Percentiles rank a stretch among this genome's conserved stretches.
These are phyloP conservation scores for Dryoscopus gambensis DNA, from an alignment of 2,113 vertebrate genomes.

Conservation along the genomic window DNA sequence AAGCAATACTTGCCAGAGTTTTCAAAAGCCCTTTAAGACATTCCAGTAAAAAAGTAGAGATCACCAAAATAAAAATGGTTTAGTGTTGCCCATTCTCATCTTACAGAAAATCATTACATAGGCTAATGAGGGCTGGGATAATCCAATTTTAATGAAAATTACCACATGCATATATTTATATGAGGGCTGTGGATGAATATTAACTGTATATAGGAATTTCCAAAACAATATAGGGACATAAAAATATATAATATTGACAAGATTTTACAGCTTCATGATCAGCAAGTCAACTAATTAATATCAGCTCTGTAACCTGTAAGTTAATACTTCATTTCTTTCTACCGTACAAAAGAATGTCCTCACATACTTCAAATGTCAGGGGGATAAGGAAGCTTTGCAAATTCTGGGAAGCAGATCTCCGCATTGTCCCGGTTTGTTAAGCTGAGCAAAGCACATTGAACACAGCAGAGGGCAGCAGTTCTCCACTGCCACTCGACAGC, in stretches of 20 bases:
- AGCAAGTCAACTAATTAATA: neutral
- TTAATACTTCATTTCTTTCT: neutral
- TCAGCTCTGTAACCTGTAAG: neutral
- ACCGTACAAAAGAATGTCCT: accelerated
- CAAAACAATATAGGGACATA: neutral
- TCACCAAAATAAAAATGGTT: neutral
- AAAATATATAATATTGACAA: too few relatives aligned
- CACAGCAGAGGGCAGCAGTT: conserved; percentile 46
- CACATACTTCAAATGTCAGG: neutral
- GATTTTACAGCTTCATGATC: neutral
- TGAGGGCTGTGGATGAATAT: neutral
- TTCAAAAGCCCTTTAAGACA: neutral
- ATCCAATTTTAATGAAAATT: neutral
- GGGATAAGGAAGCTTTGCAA: neutral
- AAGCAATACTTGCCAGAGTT: neutral
- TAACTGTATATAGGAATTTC: neutral
- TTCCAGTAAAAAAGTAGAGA: neutral
- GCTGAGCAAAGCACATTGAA: neutral
- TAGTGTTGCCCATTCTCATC: neutral
- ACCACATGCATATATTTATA: neutral
- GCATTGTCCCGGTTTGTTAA: accelerated
- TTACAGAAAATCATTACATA: neutral
- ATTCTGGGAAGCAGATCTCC: accelerated
- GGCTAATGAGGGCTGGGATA: neutral
- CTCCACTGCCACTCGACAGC: neutral